Evolutionary conservation across 64 coral and sea anemone species (phyloP).

Genomic region (Montipora cactus): DNA sequence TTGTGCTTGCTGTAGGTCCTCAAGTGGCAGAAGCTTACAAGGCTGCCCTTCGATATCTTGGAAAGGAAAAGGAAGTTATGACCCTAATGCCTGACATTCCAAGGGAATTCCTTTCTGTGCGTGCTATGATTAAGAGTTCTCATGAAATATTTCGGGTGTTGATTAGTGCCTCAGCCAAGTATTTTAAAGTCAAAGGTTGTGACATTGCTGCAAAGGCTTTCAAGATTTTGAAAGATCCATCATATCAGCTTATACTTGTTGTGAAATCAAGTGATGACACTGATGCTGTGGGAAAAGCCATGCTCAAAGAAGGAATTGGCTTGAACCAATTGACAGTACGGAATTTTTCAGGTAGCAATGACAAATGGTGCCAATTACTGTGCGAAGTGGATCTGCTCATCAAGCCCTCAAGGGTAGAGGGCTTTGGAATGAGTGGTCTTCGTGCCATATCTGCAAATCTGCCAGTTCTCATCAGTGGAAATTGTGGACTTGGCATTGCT

Average conservation of each 20-base stretch:
- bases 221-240: slow-evolving; percentile 6
- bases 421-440: slow-evolving; percentile 47
- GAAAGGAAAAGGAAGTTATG: not conserved
- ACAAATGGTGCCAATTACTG: not conserved
- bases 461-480: slow-evolving; percentile 32
- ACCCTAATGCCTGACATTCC: slow-evolving; percentile 3
- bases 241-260: not conserved
- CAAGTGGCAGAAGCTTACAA: slow-evolving; percentile 47
- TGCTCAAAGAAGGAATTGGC: not conserved
- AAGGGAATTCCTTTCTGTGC: slow-evolving; percentile 8
- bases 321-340: slow-evolving; percentile 2
- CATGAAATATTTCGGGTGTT: slow-evolving; percentile 23
- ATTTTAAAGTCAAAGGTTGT: slow-evolving; percentile 42
- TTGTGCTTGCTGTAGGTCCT: slow-evolving; percentile 40
- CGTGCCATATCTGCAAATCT: slow-evolving; percentile 22
- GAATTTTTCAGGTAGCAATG: not conserved
- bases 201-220: slow-evolving; percentile 43
- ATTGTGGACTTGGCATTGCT: slow-evolving; percentile 20
- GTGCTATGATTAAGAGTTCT: not conserved
- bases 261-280: not conserved
- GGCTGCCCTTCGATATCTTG: not conserved
- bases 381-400: slow-evolving; percentile 42
- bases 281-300: not conserved
- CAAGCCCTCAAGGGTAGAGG: slow-evolving; percentile 30
- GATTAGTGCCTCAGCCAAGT: slow-evolving; percentile 32